Evolutionary conservation across 2,113 vertebrate genomes (phyloP), one percentile per base, ranked within the genome.

Genomic region (Paralichthys olivaceus): DNA sequence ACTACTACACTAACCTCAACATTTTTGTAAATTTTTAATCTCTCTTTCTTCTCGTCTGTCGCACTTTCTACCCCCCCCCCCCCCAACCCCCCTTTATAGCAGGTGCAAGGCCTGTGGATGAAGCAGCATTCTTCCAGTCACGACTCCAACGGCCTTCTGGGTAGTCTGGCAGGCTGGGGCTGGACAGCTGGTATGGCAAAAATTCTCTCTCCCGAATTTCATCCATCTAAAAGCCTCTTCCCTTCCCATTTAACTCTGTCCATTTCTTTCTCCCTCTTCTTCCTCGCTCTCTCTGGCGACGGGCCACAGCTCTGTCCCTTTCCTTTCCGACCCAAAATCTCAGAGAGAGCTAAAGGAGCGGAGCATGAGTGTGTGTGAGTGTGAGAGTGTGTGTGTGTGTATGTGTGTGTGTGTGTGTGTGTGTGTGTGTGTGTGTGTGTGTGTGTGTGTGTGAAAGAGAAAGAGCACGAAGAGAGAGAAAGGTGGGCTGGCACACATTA

Each of bases 151-250:
- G 51, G 87, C 90, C 92, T 93, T 92, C 91, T 92, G 92, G 91
- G 82, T 93, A 81, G 83, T 91, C 91, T 93, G 92, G 92, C 87
- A 89, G 84, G 76, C 84, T 77, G 73, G 79, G 67, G 72, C 72
- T 73, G 84, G 91, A 92, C 92, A 94, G 90, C 91, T 94, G 93
- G 90, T 89, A 83, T 84, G 76, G 88, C 81, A 86, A 80, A 81
- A 83, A 86, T 75, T 68, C 64, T 80, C 69, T 79, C 73, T 74
- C 51, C 65, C 66, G 72, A 32, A 85, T 79, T 80, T 77, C 68
- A 77, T 74, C 75, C 68, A 15, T 81, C 69, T 86, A 83, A 83
- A 88, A 84, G 63, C 68, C 72, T 87, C 64, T 89, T 61, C 67
- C 64, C 57, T 74, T 81, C 61, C 77, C 75, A 67, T 72, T 77